A percentile compares a stretch with the other conserved stretches of the same genome.
These are phyloP conservation scores for Helleia helle DNA, from an alignment of 2,888 invertebrate species.

Conservation along the genomic window DNA sequence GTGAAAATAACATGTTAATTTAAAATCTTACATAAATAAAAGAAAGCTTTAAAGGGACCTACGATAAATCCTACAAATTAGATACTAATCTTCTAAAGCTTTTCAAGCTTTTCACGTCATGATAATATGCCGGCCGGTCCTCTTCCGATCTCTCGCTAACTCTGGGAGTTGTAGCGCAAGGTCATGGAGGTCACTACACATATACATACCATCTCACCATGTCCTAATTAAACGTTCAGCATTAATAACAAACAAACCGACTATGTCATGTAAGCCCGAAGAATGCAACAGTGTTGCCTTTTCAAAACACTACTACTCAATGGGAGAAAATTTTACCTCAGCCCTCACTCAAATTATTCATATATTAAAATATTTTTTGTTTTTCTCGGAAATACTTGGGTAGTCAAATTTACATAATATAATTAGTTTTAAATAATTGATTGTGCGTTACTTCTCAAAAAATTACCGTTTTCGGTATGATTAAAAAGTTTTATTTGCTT, in stretches of 20 bases:
- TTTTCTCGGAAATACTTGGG: too few species aligned
- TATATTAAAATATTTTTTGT: too few species aligned
- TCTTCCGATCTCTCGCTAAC: neutral
- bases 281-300: neutral
- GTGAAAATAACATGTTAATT: too few species aligned
- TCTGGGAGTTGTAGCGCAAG: constrained; percentile 12
- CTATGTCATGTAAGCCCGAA: too few species aligned
- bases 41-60: too few species aligned
- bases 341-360: neutral
- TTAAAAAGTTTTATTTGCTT: neutral
- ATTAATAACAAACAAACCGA: neutral
- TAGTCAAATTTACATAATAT: neutral
- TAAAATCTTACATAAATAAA: too few species aligned
- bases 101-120: too few species aligned
- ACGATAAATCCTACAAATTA: too few species aligned
- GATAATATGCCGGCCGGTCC: neutral
- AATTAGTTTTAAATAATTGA: too few species aligned
- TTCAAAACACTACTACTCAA: neutral
- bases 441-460: neutral
- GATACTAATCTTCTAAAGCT: too few species aligned
- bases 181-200: constrained; percentile 14
- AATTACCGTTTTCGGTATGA: neutral
- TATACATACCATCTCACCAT: neutral
- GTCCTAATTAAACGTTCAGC: neutral
- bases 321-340: neutral